These are phyloP conservation scores for Platysteira castanea DNA, from an alignment of 2,113 vertebrate genomes.

Conservation along the genomic window DNA sequence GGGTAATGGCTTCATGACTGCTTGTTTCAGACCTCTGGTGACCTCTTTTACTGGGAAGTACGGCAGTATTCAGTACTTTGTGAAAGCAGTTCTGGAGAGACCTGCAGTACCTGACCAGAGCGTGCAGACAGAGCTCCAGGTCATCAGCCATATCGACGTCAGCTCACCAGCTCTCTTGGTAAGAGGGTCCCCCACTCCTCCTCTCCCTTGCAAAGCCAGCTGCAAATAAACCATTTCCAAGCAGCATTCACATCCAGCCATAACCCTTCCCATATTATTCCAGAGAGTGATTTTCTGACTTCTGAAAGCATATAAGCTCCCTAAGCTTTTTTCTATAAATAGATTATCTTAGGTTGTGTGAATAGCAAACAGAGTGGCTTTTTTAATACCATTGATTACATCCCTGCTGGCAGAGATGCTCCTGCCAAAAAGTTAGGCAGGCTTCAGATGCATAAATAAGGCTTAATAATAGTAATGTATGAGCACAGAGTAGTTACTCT, in stretches of 20 bases:
- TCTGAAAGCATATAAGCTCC: conserved; percentile 42
- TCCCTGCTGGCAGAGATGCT: conserved; percentile 55
- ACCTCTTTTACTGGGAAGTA: conserved; percentile 82
- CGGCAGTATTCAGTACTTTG: conserved; percentile 77
- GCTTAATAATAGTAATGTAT: conserved; percentile 67
- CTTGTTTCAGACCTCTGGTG: conserved; percentile 74
- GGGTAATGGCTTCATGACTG: not conserved
- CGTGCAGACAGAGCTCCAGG: conserved; percentile 75
- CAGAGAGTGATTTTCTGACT: conserved; percentile 43
- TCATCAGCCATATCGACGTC: conserved; percentile 78
- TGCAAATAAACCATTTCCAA: not conserved
- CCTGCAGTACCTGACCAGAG: conserved; percentile 67
- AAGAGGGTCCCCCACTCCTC: conserved; percentile 7
- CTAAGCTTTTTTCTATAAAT: conserved; percentile 64
- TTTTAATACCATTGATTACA: conserved; percentile 66
- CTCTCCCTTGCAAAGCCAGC: not conserved
- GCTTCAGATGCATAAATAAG: conserved; percentile 68
- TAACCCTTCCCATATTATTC: not conserved
- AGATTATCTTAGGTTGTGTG: conserved; percentile 58
- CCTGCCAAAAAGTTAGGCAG: conserved; percentile 71
- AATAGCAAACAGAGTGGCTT: conserved; percentile 50
- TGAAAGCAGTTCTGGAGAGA: conserved; percentile 75
- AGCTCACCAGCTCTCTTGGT: conserved; percentile 79
- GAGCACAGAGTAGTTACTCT: conserved; percentile 49
- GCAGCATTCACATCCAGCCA: not conserved